Evolutionary conservation across 2,888 invertebrate genomes (phyloP), one percentile per base, ranked within the genome.

Genomic region (Quadroppia sp.): DNA sequence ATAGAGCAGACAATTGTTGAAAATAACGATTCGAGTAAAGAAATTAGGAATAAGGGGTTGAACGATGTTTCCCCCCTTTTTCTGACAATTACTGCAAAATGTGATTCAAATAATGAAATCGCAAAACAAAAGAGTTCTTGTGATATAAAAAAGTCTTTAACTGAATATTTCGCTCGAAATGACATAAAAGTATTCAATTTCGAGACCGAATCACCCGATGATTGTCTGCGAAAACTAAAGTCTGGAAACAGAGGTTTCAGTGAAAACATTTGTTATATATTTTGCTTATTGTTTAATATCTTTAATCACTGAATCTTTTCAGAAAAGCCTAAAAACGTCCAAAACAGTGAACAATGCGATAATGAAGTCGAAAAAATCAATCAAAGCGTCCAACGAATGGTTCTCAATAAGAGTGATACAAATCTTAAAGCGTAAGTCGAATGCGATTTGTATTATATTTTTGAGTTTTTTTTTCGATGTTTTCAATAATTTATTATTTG

Each of bases 131-230:
- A 40, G 13, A 28, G 40, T 32, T 40, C 25, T 40, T 56, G 53
- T 71, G 36, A 56, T 40, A 53, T 71, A 20, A 71, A 56, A 53
- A 23, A 71, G 32, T 20, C n/a, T 17, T 20, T 71, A 7, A 20
- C 13, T 4, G 17, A 72, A 42, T 72, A 64, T 45, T 61, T 72
- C 67, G 61, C 73, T 73, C 70, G 70, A 77, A 61, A 77, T 75
- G 1, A 78, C 75, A 75, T 76, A 76, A 71, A 76, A 71, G 77
- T 80, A 61, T 89, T 88, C 82, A 82, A 84, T 76, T 89, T 89
- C 81, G 82, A 84, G 40, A 83, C 83, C 53, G 85, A 85, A 1
- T 89, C 88, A 0, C 88, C 88, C 13, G 88, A 88, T 82, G 87
- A 86, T 80, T 78, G 83, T 20, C 13, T 40, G 6, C 3, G 17